Evolutionary conservation across 1,140 invertebrate genomes (phyloP).

Genomic region (Aphelinus atriplicis): DNA sequence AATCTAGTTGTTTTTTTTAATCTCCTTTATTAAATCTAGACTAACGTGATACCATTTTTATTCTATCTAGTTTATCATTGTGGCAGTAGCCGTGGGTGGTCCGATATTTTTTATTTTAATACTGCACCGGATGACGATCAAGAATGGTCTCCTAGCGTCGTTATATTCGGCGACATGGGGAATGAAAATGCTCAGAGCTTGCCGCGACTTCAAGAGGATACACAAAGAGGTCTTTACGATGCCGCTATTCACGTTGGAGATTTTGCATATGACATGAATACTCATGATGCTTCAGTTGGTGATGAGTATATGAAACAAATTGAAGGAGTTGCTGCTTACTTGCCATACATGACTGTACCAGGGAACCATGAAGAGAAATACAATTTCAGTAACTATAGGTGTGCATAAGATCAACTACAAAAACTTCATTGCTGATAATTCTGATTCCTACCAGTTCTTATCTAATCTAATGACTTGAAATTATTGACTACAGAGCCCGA

Average conservation of each 20-base stretch:
- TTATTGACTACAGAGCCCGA: slow-evolving; percentile 72
- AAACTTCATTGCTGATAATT: slow-evolving; percentile 4
- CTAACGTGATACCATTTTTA: too few relatives aligned
- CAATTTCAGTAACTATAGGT: slow-evolving; percentile 72
- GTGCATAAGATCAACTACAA: slow-evolving; percentile 17
- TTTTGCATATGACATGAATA: slow-evolving; percentile 95
- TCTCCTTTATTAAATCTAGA: too few relatives aligned
- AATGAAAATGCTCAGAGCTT: slow-evolving; percentile 89
- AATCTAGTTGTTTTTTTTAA: too few relatives aligned
- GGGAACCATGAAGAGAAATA: slow-evolving; percentile 91
- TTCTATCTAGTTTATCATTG: slow-evolving; percentile 79
- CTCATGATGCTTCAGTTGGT: slow-evolving; percentile 79
- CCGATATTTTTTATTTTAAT: slow-evolving; percentile 78
- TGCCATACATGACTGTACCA: slow-evolving; percentile 92
- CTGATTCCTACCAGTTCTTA: not conserved
- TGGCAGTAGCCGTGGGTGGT: slow-evolving; percentile 84
- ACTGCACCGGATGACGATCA: slow-evolving; percentile 71
- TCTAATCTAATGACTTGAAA: slow-evolving; percentile 20
- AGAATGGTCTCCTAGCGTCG: slow-evolving; percentile 82
- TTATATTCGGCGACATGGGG: slow-evolving; percentile 92
- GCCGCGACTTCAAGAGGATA: slow-evolving; percentile 82
- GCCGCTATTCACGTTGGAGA: slow-evolving; percentile 93
- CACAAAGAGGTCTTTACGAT: slow-evolving; percentile 83
- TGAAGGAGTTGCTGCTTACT: slow-evolving; percentile 83
- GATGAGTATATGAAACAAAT: slow-evolving; percentile 93